These are phyloP conservation scores for Pangasius mekongensis DNA, from an alignment of 2,797 vertebrate genomes.

Conservation along the genomic window DNA sequence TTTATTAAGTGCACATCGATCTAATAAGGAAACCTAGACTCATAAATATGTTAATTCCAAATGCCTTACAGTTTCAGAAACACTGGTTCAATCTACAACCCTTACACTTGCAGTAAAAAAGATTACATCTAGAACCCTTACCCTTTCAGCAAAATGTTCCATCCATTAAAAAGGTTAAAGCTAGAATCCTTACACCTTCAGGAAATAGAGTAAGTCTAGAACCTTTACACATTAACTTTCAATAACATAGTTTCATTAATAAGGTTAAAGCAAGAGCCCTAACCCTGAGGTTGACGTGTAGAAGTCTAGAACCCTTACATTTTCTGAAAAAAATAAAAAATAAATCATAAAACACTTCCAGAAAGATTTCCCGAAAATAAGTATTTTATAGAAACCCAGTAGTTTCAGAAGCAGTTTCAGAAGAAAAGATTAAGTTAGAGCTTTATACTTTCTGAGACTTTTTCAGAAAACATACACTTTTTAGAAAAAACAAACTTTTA, in stretches of 20 bases:
- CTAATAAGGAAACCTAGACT: background rate
- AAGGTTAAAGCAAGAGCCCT: background rate
- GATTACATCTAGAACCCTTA: background rate
- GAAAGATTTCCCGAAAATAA: background rate
- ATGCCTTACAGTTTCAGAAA: background rate
- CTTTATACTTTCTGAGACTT: background rate
- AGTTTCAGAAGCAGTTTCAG: background rate
- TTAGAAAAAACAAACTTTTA: background rate
- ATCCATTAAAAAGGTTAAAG: background rate
- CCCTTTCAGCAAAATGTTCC: background rate
- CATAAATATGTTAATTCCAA: background rate
- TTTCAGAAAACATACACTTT: background rate
- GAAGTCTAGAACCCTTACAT: background rate
- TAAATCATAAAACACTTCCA: background rate
- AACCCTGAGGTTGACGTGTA: background rate
- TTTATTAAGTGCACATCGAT: background rate
- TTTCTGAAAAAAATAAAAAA: background rate
- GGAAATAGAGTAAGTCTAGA: background rate
- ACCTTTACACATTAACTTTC: background rate
- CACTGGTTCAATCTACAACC: background rate
- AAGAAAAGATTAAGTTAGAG: background rate
- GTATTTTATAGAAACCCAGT: background rate
- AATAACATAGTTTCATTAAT: background rate
- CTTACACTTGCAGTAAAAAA: background rate
- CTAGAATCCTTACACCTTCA: background rate